Conservation (phyloP, 2,888 invertebrate genomes). For the Cantharis lateralis region DNA sequence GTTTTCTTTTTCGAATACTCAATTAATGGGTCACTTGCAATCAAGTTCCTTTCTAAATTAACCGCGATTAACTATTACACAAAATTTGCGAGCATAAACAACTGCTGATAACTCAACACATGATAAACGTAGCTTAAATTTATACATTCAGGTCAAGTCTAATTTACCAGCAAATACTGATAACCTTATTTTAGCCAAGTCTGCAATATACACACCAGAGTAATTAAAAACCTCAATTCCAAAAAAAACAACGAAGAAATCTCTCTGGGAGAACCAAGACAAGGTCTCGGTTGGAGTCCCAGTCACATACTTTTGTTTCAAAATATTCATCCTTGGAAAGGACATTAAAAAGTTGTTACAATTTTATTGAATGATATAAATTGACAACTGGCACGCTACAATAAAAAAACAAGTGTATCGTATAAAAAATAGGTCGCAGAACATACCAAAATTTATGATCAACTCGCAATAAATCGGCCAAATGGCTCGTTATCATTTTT, state of each 20-base stretch:
- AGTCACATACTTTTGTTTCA: neutral
- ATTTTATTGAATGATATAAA: neutral
- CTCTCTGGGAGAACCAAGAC: neutral
- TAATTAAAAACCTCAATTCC: neutral
- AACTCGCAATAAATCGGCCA: neutral
- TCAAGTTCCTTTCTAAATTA: conserved; percentile 14
- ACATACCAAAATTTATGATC: neutral
- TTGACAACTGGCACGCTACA: neutral
- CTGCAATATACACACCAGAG: neutral
- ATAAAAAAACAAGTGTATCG: neutral
- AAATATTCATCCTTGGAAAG: neutral
- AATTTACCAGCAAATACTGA: neutral
- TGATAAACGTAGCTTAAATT: neutral
- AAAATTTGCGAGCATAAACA: neutral
- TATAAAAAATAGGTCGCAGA: neutral
- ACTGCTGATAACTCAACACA: neutral
- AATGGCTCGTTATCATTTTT: neutral
- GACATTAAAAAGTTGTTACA: neutral
- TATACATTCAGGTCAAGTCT: neutral
- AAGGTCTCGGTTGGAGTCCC: neutral
- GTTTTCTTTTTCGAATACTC: conserved; percentile 6
- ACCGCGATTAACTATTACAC: conserved; percentile 3
- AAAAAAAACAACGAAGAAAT: neutral
- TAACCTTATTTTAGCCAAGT: neutral
- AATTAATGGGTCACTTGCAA: conserved; percentile 7